phyloP scores from a whole-genome alignment of 2,113 vertebrate species.

The Notarius quadriscutis region DNA sequence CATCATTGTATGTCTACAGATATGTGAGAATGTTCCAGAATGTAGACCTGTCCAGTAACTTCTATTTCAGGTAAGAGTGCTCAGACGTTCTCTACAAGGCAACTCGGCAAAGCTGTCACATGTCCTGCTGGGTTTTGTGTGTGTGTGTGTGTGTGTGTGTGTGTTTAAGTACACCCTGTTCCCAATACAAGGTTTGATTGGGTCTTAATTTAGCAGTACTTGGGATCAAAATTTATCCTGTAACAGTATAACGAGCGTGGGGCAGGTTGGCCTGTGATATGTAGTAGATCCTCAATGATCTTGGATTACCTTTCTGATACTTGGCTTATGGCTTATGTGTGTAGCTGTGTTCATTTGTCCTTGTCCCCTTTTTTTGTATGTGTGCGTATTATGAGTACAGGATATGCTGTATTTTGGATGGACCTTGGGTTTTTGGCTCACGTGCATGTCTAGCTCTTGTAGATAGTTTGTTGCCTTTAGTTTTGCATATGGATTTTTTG shows the following conservation, averaged over 20 bases:
- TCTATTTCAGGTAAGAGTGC: conserved; percentile 90
- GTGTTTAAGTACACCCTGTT: conserved; percentile 24
- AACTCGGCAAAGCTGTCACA: background rate
- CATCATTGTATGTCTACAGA: conserved; percentile 62
- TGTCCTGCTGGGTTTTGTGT: background rate
- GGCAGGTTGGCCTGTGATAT: conserved; percentile 9
- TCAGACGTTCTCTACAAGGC: background rate
- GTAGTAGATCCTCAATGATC: background rate
- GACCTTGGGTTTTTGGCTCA: background rate
- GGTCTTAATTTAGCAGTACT: conserved; percentile 30
- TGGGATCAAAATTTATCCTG: conserved; percentile 8
- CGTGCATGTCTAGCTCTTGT: background rate
- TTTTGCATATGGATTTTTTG: background rate
- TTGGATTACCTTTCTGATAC: background rate
- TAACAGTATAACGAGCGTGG: conserved; percentile 10
- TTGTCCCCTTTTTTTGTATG: background rate
- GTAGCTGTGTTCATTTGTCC: background rate
- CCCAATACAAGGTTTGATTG: conserved; percentile 26
- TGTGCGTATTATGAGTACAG: background rate
- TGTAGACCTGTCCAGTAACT: conserved; percentile 97
- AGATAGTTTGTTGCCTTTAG: background rate
- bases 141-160: conserved; percentile 4
- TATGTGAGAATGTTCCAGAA: conserved; percentile 98
- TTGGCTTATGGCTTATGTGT: background rate
- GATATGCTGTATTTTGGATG: background rate